Conservation (phyloP, 2,888 invertebrate genomes). For the Drosophila aldrichi region DNA sequence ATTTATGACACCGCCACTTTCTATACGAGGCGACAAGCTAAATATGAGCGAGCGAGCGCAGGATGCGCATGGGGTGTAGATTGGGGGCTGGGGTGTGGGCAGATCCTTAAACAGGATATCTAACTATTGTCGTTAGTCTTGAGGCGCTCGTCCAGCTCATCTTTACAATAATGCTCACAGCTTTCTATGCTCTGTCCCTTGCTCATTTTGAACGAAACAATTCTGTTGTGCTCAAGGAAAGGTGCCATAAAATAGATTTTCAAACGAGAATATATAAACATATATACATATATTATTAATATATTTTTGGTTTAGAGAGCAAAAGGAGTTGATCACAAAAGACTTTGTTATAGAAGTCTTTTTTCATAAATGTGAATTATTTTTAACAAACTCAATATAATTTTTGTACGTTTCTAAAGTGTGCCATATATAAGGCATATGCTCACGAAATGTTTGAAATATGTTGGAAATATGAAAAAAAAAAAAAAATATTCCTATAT, state of each 20-base stretch:
- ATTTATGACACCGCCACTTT: conserved; percentile 85
- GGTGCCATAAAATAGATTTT: background rate
- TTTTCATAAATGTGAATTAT: too few species aligned
- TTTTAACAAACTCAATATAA: conserved; percentile 33
- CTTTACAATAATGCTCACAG: conserved; percentile 43
- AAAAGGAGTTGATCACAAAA: too few species aligned
- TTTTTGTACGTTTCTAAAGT: too few species aligned
- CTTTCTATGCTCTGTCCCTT: conserved; percentile 11
- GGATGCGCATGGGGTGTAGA: background rate
- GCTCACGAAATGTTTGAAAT: too few species aligned
- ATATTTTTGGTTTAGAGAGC: too few species aligned
- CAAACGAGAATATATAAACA: background rate
- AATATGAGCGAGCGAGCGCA: conserved; percentile 67
- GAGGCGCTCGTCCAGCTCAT: conserved; percentile 58
- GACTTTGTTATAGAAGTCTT: too few species aligned
- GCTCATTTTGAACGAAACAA: conserved; percentile 10
- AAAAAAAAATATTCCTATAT: too few species aligned
- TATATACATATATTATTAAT: too few species aligned
- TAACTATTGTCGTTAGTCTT: conserved; percentile 72
- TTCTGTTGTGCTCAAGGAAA: background rate
- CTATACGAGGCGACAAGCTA: conserved; percentile 81
- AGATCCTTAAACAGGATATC: conserved; percentile 75
- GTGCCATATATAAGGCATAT: too few species aligned
- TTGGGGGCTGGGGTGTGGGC: background rate
- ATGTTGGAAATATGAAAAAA: too few species aligned